Evolutionary conservation across 2,797 vertebrate species (phyloP).

Genomic region (Otus scops): DNA sequence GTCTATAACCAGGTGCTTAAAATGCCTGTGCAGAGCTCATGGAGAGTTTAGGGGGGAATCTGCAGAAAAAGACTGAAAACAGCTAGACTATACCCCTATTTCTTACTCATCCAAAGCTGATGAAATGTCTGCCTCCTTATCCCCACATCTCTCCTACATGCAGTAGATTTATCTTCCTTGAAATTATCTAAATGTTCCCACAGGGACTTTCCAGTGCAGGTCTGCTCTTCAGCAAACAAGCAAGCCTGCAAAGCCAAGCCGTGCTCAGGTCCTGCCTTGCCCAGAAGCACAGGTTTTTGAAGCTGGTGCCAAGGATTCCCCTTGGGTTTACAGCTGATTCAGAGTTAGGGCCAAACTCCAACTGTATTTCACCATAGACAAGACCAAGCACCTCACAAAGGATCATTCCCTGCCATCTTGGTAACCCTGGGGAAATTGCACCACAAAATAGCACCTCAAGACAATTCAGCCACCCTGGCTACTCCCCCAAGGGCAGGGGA

Average conservation of each 20-base stretch:
- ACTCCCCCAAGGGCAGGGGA: rapidly evolving
- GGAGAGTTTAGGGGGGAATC: rapidly evolving
- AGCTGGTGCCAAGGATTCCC: not conserved
- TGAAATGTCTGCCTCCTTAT: not conserved
- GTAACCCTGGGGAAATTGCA: not conserved
- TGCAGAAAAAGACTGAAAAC: not conserved
- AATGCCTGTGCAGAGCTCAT: rapidly evolving
- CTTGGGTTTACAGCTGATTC: not conserved
- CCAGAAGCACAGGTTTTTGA: not conserved
- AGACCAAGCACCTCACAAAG: not conserved
- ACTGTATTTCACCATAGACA: not conserved
- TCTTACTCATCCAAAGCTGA: not conserved
- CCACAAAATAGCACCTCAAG: rapidly evolving
- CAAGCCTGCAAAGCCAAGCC: not conserved
- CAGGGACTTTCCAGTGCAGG: not conserved
- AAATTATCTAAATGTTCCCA: not conserved
- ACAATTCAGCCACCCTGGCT: not conserved
- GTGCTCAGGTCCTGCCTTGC: not conserved
- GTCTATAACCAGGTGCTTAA: not conserved
- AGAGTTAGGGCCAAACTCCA: not conserved
- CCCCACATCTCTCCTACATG: not conserved
- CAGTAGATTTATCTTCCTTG: not conserved
- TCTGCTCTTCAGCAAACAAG: not conserved
- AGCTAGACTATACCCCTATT: not conserved
- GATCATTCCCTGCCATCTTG: not conserved